phyloP scores from a whole-genome alignment of 2,797 vertebrate species.

The Synaphobranchus kaupii region DNA sequence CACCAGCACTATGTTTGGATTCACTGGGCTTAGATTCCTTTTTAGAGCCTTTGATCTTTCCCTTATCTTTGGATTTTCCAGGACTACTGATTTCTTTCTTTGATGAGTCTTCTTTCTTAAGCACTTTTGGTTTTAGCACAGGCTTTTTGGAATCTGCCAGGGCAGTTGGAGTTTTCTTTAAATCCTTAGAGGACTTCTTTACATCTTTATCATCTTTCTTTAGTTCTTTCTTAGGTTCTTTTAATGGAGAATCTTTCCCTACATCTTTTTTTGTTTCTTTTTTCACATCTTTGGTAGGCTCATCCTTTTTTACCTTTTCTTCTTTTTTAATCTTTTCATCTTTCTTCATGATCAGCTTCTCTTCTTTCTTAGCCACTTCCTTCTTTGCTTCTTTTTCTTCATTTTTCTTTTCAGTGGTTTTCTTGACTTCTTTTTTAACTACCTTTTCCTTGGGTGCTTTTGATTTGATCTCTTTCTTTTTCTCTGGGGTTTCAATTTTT shows the following conservation, averaged over 20 bases:
- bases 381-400: slow-evolving; percentile 84
- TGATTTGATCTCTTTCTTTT: slow-evolving; percentile 83
- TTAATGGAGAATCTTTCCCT: slow-evolving; percentile 82
- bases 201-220: slow-evolving; percentile 84
- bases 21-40: slow-evolving; percentile 73
- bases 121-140: slow-evolving; percentile 81
- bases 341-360: slow-evolving; percentile 70
- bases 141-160: slow-evolving; percentile 77
- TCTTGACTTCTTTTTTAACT: slow-evolving; percentile 84
- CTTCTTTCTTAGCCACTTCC: slow-evolving; percentile 82
- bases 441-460: slow-evolving; percentile 81
- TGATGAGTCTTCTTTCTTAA: slow-evolving; percentile 80
- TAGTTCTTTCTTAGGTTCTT: slow-evolving; percentile 72
- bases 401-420: slow-evolving; percentile 83
- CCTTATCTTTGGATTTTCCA: slow-evolving; percentile 88
- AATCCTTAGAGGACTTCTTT: slow-evolving; percentile 83
- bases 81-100: slow-evolving; percentile 78
- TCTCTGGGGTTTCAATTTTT: slow-evolving; percentile 80
- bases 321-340: slow-evolving; percentile 84
- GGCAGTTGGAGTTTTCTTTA: slow-evolving; percentile 76
- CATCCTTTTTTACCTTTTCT: slow-evolving; percentile 80
- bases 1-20: slow-evolving; percentile 48
- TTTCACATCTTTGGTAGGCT: slow-evolving; percentile 82
- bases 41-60: slow-evolving; percentile 80
- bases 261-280: slow-evolving; percentile 72